Conservation (phyloP, 1,140 invertebrate species). For the Lysiphlebus fabarum region DNA sequence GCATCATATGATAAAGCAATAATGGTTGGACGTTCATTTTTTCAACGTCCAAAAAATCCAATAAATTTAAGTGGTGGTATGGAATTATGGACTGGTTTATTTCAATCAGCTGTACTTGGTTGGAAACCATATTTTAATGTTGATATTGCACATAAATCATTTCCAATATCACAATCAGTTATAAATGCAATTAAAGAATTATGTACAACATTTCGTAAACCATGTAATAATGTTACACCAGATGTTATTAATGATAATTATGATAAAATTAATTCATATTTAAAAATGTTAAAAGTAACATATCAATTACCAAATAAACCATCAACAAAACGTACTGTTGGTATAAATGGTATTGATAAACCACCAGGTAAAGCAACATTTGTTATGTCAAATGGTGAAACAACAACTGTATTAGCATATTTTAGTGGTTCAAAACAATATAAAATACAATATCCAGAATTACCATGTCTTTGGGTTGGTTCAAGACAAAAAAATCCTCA, state of each 20-base stretch:
- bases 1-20: conserved; percentile 35
- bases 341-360: conserved; percentile 54
- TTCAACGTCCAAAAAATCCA: conserved; percentile 45
- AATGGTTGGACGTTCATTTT: conserved; percentile 56
- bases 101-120: conserved; percentile 71
- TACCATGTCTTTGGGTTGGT: conserved; percentile 61
- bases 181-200: conserved; percentile 46
- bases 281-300: conserved; percentile 48
- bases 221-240: not conserved
- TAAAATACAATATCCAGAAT: conserved; percentile 55
- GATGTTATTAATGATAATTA: not conserved
- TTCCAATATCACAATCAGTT: conserved; percentile 56
- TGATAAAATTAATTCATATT: conserved; percentile 24
- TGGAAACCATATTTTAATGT: conserved; percentile 72
- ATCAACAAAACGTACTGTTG: conserved; percentile 49
- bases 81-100: conserved; percentile 71
- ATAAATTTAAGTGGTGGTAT: conserved; percentile 61
- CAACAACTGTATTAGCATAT: conserved; percentile 56
- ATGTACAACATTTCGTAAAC: not conserved
- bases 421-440: conserved; percentile 50
- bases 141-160: conserved; percentile 71
- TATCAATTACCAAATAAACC: conserved; percentile 54
- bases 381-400: conserved; percentile 34
- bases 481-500: conserved; percentile 42
- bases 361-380: conserved; percentile 47